phyloP scores from a whole-genome alignment of 2,113 vertebrate species.

The Thalassoma bifasciatum region DNA sequence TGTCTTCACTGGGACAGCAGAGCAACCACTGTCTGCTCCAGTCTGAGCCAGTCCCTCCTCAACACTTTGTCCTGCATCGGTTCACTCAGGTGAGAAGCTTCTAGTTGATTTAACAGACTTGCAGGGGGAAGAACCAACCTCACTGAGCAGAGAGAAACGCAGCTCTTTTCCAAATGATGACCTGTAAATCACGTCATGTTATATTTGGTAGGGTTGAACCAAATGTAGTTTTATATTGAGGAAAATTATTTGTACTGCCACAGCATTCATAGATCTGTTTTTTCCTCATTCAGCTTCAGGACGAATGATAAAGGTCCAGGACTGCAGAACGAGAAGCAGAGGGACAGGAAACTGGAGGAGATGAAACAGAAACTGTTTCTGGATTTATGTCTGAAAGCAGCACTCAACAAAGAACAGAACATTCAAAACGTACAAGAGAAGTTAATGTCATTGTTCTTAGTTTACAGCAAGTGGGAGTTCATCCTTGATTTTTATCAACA shows the following conservation, averaged over 20 bases:
- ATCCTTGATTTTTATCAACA: too few relatives aligned
- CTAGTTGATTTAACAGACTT: neutral
- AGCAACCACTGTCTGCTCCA: neutral
- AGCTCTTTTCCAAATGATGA: neutral
- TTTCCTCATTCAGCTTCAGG: conserved; percentile 13
- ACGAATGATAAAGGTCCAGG: neutral
- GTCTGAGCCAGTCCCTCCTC: conserved; percentile 2
- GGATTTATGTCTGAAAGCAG: conserved; percentile 20
- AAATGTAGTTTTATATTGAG: too few relatives aligned
- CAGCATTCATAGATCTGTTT: neutral
- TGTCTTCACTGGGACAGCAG: conserved; percentile 41
- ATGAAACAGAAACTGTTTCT: neutral
- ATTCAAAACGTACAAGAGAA: neutral
- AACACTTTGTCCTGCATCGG: conserved; percentile 3
- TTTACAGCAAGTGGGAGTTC: too few relatives aligned
- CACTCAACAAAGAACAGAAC: neutral
- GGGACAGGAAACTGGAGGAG: too few relatives aligned
- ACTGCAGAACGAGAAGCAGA: neutral
- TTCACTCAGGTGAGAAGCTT: conserved; percentile 29
- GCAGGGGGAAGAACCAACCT: too few relatives aligned
- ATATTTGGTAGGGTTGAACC: neutral
- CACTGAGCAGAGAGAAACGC: too few relatives aligned
- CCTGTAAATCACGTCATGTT: neutral
- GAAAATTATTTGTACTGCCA: too few relatives aligned
- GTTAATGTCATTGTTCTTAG: too few relatives aligned